A percentile compares a stretch with the other conserved stretches of the same genome.
These are phyloP conservation scores for Dendrolimus pini DNA, from an alignment of 2,888 invertebrate species.

Conservation along the genomic window DNA sequence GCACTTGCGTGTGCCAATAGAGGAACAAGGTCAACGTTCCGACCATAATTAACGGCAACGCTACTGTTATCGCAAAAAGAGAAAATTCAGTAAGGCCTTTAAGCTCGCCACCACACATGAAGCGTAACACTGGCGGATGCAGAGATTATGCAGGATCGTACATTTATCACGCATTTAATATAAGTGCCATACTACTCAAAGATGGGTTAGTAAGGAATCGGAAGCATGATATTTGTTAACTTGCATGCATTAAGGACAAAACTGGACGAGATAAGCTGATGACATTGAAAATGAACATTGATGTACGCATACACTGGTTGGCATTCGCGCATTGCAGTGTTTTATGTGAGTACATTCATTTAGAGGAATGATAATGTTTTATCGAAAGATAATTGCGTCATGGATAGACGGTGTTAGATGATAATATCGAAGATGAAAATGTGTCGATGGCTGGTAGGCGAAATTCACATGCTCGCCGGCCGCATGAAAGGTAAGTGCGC, in stretches of 20 bases:
- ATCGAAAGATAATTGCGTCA: not conserved
- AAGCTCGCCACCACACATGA: constrained; percentile 69
- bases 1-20: constrained; percentile 75
- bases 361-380: not conserved
- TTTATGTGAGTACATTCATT: not conserved
- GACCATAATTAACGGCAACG: constrained; percentile 54
- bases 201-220: constrained; percentile 55
- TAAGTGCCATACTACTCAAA: constrained; percentile 73
- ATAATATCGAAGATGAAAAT: constrained; percentile 6
- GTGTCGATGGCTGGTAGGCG: constrained; percentile 23
- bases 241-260: constrained; percentile 60
- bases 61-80: constrained; percentile 60
- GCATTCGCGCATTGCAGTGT: not conserved
- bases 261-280: constrained; percentile 24
- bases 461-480: constrained; percentile 19
- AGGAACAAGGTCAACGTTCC: constrained; percentile 69
- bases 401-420: not conserved
- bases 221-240: constrained; percentile 40
- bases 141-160: constrained; percentile 54
- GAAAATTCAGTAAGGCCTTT: constrained; percentile 70
- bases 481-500: constrained; percentile 45
- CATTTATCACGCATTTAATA: constrained; percentile 47
- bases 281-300: constrained; percentile 1
- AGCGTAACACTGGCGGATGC: constrained; percentile 67
- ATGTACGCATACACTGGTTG: not conserved